A percentile compares a stretch with the other conserved stretches of the same genome.
phyloP scores from a whole-genome alignment of 37 sponge, comb jelly and placozoan species.

The Oopsacas minuta region DNA sequence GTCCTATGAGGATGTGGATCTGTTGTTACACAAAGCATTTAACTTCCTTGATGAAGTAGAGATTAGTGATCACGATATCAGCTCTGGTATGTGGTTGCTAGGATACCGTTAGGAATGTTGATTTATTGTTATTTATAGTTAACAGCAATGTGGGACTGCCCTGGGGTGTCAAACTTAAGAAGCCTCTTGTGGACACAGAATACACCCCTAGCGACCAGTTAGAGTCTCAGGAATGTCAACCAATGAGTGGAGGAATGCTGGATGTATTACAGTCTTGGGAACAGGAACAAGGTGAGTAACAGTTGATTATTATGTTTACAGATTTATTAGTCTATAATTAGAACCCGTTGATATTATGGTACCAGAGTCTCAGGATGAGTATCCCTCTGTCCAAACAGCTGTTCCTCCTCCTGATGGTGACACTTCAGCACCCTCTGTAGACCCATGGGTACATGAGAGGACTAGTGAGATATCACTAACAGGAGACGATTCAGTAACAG shows the following conservation, averaged over 20 bases:
- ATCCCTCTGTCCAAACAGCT: not conserved
- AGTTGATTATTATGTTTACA: not conserved
- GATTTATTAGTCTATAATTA: not conserved
- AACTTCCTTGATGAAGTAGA: conserved; percentile 12
- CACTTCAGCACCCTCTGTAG: not conserved
- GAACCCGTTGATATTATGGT: not conserved
- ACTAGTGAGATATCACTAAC: not conserved
- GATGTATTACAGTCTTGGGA: not conserved
- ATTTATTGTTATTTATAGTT: not conserved
- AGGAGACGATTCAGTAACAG: not conserved
- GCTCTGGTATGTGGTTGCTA: not conserved
- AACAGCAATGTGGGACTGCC: conserved; percentile 5
- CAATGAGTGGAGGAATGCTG: not conserved
- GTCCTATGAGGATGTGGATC: conserved; percentile 12
- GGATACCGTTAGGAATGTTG: not conserved
- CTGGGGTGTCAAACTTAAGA: conserved; percentile 8
- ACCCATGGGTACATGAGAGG: not conserved
- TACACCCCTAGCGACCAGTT: conserved; percentile 11
- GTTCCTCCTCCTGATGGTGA: not conserved
- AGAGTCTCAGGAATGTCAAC: not conserved
- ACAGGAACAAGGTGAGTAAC: conserved; percentile 5
- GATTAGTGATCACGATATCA: not conserved
- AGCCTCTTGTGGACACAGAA: not conserved
- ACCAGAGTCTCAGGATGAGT: not conserved
- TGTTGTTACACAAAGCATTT: not conserved